A percentile compares a stretch with the other conserved stretches of the same genome.
These are phyloP conservation scores for Cairina moschata DNA, from an alignment of 2,113 vertebrate species.

Conservation along the genomic window DNA sequence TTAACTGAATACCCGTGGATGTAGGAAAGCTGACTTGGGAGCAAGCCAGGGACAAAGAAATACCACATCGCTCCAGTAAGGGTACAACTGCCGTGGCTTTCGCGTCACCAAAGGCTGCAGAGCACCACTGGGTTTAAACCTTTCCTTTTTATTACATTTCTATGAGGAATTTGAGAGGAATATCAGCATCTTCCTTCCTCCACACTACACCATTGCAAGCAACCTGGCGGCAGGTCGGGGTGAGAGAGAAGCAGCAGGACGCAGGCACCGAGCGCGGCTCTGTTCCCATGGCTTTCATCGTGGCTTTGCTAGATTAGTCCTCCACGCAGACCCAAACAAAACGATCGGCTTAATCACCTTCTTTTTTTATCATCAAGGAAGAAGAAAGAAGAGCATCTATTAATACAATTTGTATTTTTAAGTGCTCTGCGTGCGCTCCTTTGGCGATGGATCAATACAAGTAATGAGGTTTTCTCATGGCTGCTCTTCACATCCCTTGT, in stretches of 20 bases:
- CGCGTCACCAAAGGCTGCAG: neutral
- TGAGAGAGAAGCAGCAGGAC: accelerated
- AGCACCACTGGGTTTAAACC: neutral
- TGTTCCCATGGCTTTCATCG: neutral
- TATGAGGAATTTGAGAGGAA: neutral
- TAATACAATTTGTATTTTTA: neutral
- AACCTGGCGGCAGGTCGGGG: neutral
- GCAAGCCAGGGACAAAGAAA: neutral
- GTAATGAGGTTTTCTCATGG: neutral
- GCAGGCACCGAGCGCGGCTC: neutral
- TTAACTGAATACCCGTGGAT: slow-evolving; percentile 24
- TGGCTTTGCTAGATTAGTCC: neutral
- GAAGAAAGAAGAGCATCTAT: neutral
- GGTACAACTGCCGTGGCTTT: neutral
- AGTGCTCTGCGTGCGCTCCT: neutral
- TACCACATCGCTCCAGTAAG: neutral
- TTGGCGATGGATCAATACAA: neutral
- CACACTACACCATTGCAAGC: too few relatives aligned
- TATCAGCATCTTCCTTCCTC: neutral
- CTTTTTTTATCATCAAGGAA: neutral
- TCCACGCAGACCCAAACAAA: neutral
- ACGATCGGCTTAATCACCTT: neutral
- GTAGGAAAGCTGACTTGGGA: neutral
- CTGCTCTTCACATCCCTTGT: neutral
- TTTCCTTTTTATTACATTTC: neutral